Evolutionary conservation across 2,797 vertebrate genomes (phyloP).

Genomic region (Periparus ater): DNA sequence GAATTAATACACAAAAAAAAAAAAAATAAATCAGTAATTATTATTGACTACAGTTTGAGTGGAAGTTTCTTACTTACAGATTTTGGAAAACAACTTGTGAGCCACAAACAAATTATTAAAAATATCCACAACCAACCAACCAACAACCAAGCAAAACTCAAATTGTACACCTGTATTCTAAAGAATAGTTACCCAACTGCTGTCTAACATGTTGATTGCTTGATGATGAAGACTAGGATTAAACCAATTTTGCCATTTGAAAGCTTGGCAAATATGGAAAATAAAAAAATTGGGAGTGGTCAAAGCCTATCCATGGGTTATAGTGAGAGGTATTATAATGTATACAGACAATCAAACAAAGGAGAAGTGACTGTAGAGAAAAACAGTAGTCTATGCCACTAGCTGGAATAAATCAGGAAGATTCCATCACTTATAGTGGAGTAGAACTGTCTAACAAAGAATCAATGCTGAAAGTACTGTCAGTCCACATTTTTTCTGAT

Average conservation of each 20-base stretch:
- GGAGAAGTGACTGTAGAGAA: not conserved
- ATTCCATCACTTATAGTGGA: not conserved
- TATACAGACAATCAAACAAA: not conserved
- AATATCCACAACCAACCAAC: not conserved
- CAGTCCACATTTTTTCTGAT: not conserved
- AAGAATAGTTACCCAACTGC: not conserved
- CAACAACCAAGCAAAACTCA: accelerated
- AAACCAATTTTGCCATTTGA: not conserved
- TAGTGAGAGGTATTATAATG: not conserved
- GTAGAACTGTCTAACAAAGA: not conserved
- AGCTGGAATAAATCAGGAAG: not conserved
- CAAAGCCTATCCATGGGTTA: not conserved
- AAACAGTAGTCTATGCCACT: not conserved
- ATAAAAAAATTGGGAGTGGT: not conserved
- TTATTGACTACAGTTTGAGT: not conserved
- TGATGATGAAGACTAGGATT: not conserved
- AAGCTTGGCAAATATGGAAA: not conserved
- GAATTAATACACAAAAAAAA: not conserved
- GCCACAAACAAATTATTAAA: not conserved
- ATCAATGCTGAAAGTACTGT: not conserved
- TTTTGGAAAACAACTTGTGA: not conserved
- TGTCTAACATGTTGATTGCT: not conserved
- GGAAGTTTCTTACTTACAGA: not conserved
- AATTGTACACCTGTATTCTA: not conserved
- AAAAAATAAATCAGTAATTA: not conserved